Evolutionary conservation across 1,140 invertebrate species (phyloP).

Genomic region (Heliconius eleuchia): DNA sequence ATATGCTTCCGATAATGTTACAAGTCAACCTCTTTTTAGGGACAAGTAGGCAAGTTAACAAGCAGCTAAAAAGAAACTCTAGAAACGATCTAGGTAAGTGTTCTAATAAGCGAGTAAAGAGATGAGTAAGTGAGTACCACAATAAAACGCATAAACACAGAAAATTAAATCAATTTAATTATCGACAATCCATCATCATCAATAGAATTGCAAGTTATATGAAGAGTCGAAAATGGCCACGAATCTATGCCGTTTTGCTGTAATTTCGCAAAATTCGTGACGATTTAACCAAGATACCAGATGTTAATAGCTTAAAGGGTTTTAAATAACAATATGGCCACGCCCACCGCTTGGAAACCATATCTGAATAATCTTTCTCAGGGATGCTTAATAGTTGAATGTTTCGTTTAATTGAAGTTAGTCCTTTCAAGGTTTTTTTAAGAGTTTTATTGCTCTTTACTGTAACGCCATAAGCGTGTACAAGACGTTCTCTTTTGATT

Average conservation of each 20-base stretch:
- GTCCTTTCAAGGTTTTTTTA: slow-evolving; percentile 51
- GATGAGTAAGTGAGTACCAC: too few species aligned
- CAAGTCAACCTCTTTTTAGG: too few species aligned
- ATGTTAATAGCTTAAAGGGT: slow-evolving; percentile 56
- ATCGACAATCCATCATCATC: background rate
- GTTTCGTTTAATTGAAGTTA: slow-evolving; percentile 42
- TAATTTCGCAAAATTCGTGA: slow-evolving; percentile 51
- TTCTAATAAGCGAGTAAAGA: too few species aligned
- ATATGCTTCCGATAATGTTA: too few species aligned
- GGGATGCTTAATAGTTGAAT: slow-evolving; percentile 41
- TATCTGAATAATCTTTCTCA: slow-evolving; percentile 58
- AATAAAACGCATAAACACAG: background rate
- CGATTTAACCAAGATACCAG: slow-evolving; percentile 47
- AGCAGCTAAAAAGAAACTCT: too few species aligned
- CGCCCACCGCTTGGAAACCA: slow-evolving; percentile 51
- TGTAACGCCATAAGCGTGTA: background rate
- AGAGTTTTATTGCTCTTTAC: background rate
- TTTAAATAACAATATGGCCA: slow-evolving; percentile 64
- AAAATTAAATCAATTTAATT: background rate
- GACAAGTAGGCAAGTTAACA: too few species aligned
- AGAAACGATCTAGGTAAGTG: too few species aligned
- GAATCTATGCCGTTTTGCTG: background rate
- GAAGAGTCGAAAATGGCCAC: slow-evolving; percentile 37
- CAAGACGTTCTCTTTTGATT: background rate
- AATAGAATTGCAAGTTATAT: slow-evolving; percentile 33